phyloP scores from a whole-genome alignment of 2,888 invertebrate genomes.

The Cataglyphis albicans region DNA sequence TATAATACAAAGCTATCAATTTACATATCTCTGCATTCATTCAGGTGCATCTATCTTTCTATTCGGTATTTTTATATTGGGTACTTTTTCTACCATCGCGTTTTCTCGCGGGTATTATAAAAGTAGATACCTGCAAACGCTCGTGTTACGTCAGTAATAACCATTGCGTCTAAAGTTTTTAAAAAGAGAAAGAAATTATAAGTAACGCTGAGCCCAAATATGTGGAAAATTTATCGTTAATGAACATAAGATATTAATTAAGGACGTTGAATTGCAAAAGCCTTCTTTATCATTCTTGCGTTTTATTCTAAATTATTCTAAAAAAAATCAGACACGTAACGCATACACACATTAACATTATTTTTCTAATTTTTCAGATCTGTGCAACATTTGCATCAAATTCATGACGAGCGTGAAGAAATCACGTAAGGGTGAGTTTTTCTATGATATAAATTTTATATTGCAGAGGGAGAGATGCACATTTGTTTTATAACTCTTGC shows the following conservation, averaged over 20 bases:
- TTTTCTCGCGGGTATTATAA: conserved; percentile 18
- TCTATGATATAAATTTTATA: neutral
- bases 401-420: neutral
- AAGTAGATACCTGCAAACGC: conserved; percentile 3
- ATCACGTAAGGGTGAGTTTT: neutral
- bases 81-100: conserved; percentile 5
- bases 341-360: neutral
- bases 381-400: neutral
- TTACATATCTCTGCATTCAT: neutral
- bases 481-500: neutral
- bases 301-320: neutral
- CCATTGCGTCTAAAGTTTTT: neutral
- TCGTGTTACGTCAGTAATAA: neutral
- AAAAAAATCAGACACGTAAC: neutral
- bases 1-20: conserved; percentile 11
- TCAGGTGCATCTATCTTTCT: conserved; percentile 2
- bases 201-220: neutral
- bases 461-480: neutral
- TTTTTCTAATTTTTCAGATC: neutral
- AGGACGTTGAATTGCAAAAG: neutral
- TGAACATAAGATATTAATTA: conserved; percentile 1
- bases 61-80: conserved; percentile 1
- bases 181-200: neutral
- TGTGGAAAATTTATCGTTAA: conserved; percentile 7
- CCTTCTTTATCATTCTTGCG: neutral